Evolutionary conservation across 1,140 invertebrate genomes (phyloP).

Genomic region (Philotrypesis tridentata): DNA sequence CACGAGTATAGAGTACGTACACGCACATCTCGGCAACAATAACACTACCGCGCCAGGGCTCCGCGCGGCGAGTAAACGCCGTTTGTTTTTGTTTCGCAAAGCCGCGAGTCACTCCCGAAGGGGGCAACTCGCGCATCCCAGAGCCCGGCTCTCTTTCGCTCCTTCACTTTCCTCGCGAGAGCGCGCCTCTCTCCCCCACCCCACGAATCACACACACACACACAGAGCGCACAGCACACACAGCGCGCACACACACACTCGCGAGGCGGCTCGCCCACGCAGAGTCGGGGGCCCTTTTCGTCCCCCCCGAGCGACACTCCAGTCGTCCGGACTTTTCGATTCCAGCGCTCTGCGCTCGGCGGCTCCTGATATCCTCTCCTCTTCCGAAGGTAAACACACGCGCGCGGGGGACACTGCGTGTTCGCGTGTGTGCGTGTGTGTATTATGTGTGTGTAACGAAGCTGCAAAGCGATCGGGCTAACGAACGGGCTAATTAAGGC

Average conservation of each 20-base stretch:
- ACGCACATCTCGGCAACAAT: not conserved
- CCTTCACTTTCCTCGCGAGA: conserved; percentile 45
- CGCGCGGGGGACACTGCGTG: too few relatives aligned
- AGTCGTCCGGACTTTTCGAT: conserved; percentile 43
- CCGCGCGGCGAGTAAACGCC: not conserved
- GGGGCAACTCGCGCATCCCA: not conserved
- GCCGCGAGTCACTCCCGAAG: not conserved
- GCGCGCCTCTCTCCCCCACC: conserved; percentile 21
- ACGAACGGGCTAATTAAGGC: conserved; percentile 3
- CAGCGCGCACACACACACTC: too few relatives aligned
- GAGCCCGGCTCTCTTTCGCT: conserved; percentile 36
- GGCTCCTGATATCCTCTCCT: not conserved
- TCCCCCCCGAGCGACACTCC: conserved; percentile 6
- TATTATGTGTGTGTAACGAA: not conserved
- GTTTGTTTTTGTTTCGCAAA: conserved; percentile 39
- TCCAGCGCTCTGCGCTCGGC: conserved; percentile 36
- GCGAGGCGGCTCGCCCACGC: conserved; percentile 22
- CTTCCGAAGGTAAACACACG: not conserved
- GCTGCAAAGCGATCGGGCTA: not conserved
- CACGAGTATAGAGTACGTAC: not conserved
- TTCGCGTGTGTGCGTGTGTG: too few relatives aligned
- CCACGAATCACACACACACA: too few relatives aligned
- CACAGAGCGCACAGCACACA: too few relatives aligned
- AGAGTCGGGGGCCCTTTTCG: conserved; percentile 24
- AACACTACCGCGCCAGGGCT: not conserved